Percentiles rank a stretch among this genome's conserved stretches.
Conservation (phyloP, 2,113 vertebrate species). For the Carassius gibelio region DNA sequence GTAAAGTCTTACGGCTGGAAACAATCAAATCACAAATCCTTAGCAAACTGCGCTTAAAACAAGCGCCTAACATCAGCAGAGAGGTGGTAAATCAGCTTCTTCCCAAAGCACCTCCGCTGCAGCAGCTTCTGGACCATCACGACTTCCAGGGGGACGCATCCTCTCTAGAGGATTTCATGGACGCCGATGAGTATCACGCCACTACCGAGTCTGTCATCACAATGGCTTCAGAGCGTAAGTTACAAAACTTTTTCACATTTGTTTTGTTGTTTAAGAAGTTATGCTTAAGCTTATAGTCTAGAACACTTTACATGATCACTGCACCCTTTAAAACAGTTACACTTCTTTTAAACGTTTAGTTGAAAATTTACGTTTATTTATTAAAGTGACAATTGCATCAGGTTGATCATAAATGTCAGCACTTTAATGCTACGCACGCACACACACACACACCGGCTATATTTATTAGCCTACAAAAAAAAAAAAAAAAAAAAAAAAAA, state of each 20-base stretch:
- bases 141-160: slow-evolving; percentile 96
- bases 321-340: not conserved
- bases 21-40: slow-evolving; percentile 96
- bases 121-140: slow-evolving; percentile 95
- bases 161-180: slow-evolving; percentile 89
- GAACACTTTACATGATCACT: not conserved
- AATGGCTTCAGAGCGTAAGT: slow-evolving; percentile 96
- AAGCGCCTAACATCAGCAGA: slow-evolving; percentile 95
- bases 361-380: too few relatives aligned
- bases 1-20: slow-evolving; percentile 91
- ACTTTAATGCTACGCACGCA: too few relatives aligned
- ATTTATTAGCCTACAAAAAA: too few relatives aligned
- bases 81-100: slow-evolving; percentile 95
- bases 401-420: too few relatives aligned
- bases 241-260: slow-evolving; percentile 20
- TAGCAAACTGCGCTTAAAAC: slow-evolving; percentile 94
- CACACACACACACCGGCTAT: too few relatives aligned
- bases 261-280: not conserved
- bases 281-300: not conserved
- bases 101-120: slow-evolving; percentile 93
- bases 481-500: too few relatives aligned
- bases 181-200: slow-evolving; percentile 97
- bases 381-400: too few relatives aligned
- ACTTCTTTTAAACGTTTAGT: not conserved
- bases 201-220: slow-evolving; percentile 97